These are phyloP conservation scores for Peromyscus polionotus DNA, from an alignment of 2,113 vertebrate genomes.

Conservation along the genomic window DNA sequence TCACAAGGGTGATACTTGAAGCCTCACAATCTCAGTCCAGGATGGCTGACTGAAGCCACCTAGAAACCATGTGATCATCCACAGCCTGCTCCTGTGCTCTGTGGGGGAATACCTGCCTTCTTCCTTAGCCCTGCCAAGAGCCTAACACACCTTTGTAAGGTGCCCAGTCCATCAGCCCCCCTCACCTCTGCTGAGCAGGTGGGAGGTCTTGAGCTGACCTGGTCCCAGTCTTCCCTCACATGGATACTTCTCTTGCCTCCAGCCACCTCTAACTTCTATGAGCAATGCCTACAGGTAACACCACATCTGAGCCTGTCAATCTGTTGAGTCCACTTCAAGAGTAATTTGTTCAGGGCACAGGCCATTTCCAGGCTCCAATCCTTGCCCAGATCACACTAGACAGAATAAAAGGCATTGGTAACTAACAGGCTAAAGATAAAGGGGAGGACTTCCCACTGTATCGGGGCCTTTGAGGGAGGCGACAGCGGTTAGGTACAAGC, in stretches of 20 bases:
- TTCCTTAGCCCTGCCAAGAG: neutral
- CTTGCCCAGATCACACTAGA: neutral
- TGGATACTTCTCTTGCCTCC: neutral
- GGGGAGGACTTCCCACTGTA: rapidly evolving
- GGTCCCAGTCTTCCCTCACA: neutral
- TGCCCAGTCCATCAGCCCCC: neutral
- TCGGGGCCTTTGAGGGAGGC: rapidly evolving
- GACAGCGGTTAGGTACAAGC: too few relatives aligned
- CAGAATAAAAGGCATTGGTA: rapidly evolving
- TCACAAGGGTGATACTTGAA: neutral
- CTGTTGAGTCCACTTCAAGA: neutral
- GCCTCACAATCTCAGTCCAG: neutral
- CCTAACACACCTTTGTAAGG: neutral
- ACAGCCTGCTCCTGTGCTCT: neutral
- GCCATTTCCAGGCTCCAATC: neutral
- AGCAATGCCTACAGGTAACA: neutral
- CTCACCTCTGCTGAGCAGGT: neutral
- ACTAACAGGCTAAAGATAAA: neutral
- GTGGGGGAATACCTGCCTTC: neutral
- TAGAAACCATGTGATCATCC: neutral
- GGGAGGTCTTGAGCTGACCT: neutral
- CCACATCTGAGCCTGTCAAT: neutral
- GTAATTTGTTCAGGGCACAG: neutral
- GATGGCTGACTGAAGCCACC: neutral
- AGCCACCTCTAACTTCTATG: neutral